These are phyloP conservation scores for Enteromius anoplus DNA, from an alignment of 2,797 vertebrate species.

Conservation along the genomic window DNA sequence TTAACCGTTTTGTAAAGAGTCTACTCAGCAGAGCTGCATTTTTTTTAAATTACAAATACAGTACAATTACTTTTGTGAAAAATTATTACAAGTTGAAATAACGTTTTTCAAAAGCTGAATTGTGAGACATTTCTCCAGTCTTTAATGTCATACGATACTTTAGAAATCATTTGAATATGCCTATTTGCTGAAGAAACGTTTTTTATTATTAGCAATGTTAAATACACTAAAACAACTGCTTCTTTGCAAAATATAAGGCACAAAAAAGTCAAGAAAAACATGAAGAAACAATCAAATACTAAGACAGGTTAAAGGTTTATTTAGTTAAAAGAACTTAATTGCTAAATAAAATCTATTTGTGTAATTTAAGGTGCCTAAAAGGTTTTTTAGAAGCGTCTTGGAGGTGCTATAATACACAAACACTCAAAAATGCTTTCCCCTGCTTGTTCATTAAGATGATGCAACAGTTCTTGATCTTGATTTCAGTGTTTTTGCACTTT, in stretches of 20 bases:
- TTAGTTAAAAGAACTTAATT: not conserved
- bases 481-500: not conserved
- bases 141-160: no score
- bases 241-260: no score
- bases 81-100: not conserved
- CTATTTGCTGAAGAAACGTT: not conserved
- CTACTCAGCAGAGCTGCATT: not conserved
- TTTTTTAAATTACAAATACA: not conserved
- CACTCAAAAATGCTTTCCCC: not conserved
- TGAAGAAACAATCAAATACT: no score
- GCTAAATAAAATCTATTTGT: not conserved
- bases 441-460: constrained; percentile 9
- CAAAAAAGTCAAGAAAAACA: no score
- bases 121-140: no score
- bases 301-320: not conserved
- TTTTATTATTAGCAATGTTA: not conserved
- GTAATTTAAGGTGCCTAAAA: not conserved
- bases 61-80: not conserved
- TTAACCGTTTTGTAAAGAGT: not conserved
- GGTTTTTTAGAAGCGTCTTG: not conserved
- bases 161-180: no score
- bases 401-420: not conserved
- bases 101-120: not conserved
- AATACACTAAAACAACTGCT: not conserved
- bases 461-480: not conserved